Percentiles rank a stretch among this genome's conserved stretches.
These are phyloP conservation scores for Cremastinae sp. DNA, from an alignment of 2,888 invertebrate genomes.

Conservation along the genomic window DNA sequence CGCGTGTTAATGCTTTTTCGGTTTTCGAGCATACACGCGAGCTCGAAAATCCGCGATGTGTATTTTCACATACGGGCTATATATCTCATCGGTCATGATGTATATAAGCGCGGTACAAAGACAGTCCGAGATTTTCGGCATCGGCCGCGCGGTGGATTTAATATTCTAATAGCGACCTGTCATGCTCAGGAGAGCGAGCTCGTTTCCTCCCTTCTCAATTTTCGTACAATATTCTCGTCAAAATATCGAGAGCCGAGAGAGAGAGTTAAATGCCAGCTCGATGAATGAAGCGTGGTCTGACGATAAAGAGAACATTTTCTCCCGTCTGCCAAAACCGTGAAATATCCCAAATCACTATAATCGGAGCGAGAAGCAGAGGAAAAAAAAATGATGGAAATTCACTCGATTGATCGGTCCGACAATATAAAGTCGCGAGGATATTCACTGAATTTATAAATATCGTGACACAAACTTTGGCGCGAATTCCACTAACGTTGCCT, in stretches of 20 bases:
- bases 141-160: slow-evolving; percentile 63
- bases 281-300: slow-evolving; percentile 58
- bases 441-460: slow-evolving; percentile 17
- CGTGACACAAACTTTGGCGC: neutral
- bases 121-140: slow-evolving; percentile 39
- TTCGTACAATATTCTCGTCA: slow-evolving; percentile 71
- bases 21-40: slow-evolving; percentile 47
- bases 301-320: slow-evolving; percentile 18
- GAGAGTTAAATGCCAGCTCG: slow-evolving; percentile 70
- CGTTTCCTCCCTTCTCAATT: slow-evolving; percentile 45
- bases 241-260: slow-evolving; percentile 58
- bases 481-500: neutral
- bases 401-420: neutral
- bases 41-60: slow-evolving; percentile 38
- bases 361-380: slow-evolving; percentile 15
- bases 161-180: slow-evolving; percentile 77
- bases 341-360: neutral
- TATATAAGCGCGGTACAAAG: neutral
- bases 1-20: slow-evolving; percentile 37
- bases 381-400: slow-evolving; percentile 3
- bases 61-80: slow-evolving; percentile 33
- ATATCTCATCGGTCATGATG: too few relatives aligned
- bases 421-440: neutral
- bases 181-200: slow-evolving; percentile 57
- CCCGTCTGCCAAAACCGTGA: too few relatives aligned